Conservation (phyloP, 2,797 vertebrate species). For the Apogon talboti region DNA sequence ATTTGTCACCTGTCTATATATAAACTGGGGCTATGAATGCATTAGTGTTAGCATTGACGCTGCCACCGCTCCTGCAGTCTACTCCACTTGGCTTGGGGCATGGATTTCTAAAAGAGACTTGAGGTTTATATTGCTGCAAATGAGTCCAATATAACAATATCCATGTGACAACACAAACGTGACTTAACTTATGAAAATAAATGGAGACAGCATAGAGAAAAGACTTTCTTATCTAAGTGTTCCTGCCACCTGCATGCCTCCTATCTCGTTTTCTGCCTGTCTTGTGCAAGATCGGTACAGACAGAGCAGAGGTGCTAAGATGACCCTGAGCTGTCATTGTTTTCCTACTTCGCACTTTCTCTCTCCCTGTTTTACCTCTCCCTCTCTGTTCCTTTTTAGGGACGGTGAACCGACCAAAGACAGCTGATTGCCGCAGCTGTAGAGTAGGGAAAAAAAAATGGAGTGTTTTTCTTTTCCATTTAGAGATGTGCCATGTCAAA, state of each 20-base stretch:
- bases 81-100: constrained; percentile 16
- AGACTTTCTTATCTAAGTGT: constrained; percentile 54
- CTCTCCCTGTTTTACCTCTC: constrained; percentile 13
- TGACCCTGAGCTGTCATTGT: constrained; percentile 80
- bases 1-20: no score
- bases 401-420: constrained; percentile 52
- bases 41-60: no score
- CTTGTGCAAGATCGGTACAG: constrained; percentile 55
- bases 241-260: constrained; percentile 48
- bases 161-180: constrained; percentile 33
- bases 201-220: constrained; percentile 41
- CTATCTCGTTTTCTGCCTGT: constrained; percentile 60
- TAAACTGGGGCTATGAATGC: no score
- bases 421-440: constrained; percentile 36
- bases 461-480: constrained; percentile 34
- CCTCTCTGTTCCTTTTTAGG: constrained; percentile 39
- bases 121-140: constrained; percentile 8
- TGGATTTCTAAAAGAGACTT: constrained; percentile 12
- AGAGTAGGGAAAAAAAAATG: constrained; percentile 6
- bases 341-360: constrained; percentile 40
- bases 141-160: constrained; percentile 23
- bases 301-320: constrained; percentile 61
- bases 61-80: background rate
- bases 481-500: constrained; percentile 53
- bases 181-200: constrained; percentile 45